These are phyloP conservation scores for Asobara japonica DNA, from an alignment of 1,140 invertebrate species.

Conservation along the genomic window DNA sequence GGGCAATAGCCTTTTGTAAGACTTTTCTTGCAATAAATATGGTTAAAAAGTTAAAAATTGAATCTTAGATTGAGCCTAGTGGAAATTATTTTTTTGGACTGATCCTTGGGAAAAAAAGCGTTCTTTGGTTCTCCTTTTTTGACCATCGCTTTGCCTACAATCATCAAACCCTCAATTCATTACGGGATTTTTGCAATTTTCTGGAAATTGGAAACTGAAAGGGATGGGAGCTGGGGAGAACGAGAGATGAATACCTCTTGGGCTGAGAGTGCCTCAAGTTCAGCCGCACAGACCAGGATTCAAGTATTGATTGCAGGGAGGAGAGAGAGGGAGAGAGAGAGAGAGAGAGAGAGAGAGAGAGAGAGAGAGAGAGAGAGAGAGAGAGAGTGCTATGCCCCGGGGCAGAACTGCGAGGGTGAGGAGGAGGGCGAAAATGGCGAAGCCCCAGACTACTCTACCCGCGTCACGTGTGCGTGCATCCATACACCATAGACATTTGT, in stretches of 20 bases:
- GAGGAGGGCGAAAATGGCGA: slow-evolving; percentile 52
- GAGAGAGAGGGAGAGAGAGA: slow-evolving; percentile 38
- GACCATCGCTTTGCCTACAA: no score
- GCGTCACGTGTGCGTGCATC: slow-evolving; percentile 10
- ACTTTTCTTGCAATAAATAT: no score
- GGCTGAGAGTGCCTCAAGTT: slow-evolving; percentile 40
- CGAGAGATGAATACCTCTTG: slow-evolving; percentile 30
- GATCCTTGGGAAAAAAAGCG: no score
- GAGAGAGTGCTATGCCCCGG: slow-evolving; percentile 47
- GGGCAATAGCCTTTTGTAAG: no score
- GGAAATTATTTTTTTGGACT: no score
- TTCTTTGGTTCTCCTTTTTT: no score
- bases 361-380: slow-evolving; percentile 25
- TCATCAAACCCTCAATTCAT: no score
- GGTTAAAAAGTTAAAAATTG: no score
- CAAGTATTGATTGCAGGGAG: slow-evolving; percentile 63
- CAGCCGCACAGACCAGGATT: slow-evolving; percentile 54
- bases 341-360: not conserved
- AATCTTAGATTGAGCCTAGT: no score
- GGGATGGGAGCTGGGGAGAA: slow-evolving; percentile 1
- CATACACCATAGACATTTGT: not conserved
- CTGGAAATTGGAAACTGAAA: not conserved
- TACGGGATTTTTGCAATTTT: not conserved
- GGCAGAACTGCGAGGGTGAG: not conserved
- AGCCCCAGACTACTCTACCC: slow-evolving; percentile 46